These are phyloP conservation scores for Dasyurus viverrinus DNA, from an alignment of 2,113 vertebrate genomes.

Conservation along the genomic window DNA sequence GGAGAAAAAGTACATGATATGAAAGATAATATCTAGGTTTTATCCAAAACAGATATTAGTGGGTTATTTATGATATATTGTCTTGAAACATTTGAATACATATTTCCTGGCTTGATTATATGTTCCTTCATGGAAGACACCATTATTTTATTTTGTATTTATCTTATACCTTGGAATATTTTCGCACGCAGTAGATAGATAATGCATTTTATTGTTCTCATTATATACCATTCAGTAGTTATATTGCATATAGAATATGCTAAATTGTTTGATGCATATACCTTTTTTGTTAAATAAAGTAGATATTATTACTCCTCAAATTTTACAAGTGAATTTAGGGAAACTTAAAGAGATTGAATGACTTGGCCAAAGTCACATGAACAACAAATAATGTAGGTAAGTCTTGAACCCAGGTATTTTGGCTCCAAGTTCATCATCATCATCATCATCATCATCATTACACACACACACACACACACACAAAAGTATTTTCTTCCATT, in stretches of 20 bases:
- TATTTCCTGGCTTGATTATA: background rate
- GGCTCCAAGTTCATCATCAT: background rate
- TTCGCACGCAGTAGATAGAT: background rate
- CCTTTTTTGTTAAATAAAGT: background rate
- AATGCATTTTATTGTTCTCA: background rate
- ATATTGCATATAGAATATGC: background rate
- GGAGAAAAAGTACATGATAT: background rate
- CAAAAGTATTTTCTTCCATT: background rate
- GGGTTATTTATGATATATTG: background rate
- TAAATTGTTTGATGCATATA: background rate
- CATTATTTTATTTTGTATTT: background rate
- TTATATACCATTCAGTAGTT: background rate
- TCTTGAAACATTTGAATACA: background rate
- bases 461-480: too few relatives aligned
- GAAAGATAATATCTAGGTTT: background rate
- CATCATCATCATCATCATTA: too few relatives aligned
- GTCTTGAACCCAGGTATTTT: too few relatives aligned
- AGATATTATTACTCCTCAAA: background rate
- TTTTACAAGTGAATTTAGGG: background rate
- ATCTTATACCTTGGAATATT: background rate
- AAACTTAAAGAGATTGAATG: background rate
- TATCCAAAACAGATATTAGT: background rate
- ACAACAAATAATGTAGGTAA: background rate
- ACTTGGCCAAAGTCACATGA: background rate
- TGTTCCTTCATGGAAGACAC: background rate